A percentile compares a stretch with the other conserved stretches of the same genome.
Evolutionary conservation across 2,797 vertebrate genomes (phyloP).

Genomic region (Babyrousa celebensis): DNA sequence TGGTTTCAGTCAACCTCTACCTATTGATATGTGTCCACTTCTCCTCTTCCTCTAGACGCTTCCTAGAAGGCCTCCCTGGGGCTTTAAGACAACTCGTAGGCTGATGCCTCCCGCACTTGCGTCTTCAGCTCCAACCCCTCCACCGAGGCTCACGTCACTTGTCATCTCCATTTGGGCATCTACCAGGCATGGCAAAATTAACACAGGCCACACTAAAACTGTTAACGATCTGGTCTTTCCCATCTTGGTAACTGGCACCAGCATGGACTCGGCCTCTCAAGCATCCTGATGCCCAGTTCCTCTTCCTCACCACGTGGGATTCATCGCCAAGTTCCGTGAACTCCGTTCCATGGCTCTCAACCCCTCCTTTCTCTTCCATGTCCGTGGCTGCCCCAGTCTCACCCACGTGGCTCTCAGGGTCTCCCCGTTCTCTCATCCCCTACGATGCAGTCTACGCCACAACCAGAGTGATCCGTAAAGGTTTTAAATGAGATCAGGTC

Average conservation of each 20-base stretch:
- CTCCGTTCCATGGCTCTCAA: fast-evolving
- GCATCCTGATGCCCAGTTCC: too few relatives aligned
- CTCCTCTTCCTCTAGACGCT: background rate
- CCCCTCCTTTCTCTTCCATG: background rate
- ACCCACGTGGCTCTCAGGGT: background rate
- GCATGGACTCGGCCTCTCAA: background rate
- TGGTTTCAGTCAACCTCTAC: background rate
- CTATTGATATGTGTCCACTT: fast-evolving
- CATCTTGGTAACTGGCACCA: background rate
- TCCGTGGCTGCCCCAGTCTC: background rate
- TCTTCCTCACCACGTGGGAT: background rate
- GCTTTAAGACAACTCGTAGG: background rate
- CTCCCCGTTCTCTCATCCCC: background rate
- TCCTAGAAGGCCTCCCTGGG: background rate
- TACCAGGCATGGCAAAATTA: background rate
- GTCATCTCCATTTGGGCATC: background rate
- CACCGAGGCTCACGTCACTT: background rate
- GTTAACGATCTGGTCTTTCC: constrained; percentile 35
- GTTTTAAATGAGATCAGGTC: background rate
- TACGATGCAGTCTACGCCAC: background rate
- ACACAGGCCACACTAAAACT: constrained; percentile 22
- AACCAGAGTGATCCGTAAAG: background rate
- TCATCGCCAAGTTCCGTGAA: background rate
- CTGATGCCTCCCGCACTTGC: background rate
- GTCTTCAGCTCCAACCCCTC: background rate